Conservation (phyloP, 1,140 invertebrate species). For the Heliconius melpomene region DNA sequence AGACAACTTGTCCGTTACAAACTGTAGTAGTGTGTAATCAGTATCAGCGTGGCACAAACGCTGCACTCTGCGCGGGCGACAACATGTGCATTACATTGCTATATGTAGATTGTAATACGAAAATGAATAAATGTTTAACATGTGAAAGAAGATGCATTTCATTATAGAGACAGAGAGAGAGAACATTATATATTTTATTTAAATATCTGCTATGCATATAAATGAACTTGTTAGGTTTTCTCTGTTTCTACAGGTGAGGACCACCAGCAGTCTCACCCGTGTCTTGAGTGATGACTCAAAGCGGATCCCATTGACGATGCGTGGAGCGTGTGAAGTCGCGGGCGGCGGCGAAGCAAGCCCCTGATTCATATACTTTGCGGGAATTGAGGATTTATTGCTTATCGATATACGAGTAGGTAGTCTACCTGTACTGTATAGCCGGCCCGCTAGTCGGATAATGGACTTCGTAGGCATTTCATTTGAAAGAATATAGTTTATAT, state of each 20-base stretch:
- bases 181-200: no score
- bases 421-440: background rate
- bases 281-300: slow-evolving; percentile 17
- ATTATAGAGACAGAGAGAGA: no score
- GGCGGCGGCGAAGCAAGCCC: background rate
- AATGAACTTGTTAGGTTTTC: no score
- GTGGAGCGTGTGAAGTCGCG: slow-evolving; percentile 17
- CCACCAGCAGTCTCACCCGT: background rate
- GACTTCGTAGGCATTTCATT: background rate
- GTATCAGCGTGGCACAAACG: no score
- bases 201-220: no score
- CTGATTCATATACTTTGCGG: slow-evolving; percentile 12
- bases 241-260: background rate
- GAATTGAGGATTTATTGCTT: background rate
- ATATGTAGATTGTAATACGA: no score
- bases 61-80: background rate
- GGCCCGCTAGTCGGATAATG: background rate
- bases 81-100: no score
- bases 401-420: background rate
- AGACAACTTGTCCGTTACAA: background rate
- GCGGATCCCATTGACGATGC: slow-evolving; percentile 32
- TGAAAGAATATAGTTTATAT: no score
- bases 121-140: no score
- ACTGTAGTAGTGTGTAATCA: background rate
- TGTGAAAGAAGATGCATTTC: no score